Base-by-base conservation (phyloP, 2,797 vertebrate species). In the Peromyscus attwateri region DNA sequence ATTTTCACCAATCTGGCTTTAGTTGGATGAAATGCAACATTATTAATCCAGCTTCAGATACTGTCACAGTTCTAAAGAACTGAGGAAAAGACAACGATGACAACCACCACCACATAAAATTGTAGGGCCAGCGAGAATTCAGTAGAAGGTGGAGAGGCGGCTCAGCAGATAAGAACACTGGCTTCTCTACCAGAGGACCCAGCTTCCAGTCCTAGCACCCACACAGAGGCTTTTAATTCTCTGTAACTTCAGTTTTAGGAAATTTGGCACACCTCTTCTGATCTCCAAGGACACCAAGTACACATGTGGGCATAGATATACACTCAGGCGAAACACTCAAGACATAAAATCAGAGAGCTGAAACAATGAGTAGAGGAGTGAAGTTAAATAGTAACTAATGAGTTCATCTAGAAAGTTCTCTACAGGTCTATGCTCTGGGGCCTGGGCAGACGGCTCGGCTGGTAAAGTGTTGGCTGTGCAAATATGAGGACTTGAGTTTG, bases 11-110 rank as follows among this genome's bases (percentile, higher is more conserved):
- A 23, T 92, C 49, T 40, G 29, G 40, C 89, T 95, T 95, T 66
- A 95, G 9, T 6, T 94, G 25, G 31, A 23, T 93, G 6, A 46
- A 96, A 93, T 62, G 27, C 9, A 94, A 92, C 60, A 92, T 68
- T 96, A 55, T 55, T 84, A 91, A 73, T 77, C 23, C 92, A 95
- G 52, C 49, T 87, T 91, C 68, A 94, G 46, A 73, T 17, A 79
- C 19, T 68, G 29, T 66, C 43, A 85, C 25, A 73, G 90, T 76
- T 66, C 31, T 12, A n/a, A n/a, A 97, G 57, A 46, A 89, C 5
- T 29, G 40, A 76, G 27, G 43, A 77, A 43, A 76, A 79, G 31
- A 34, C 29, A 34, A 70, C 11, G 5, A 4, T 70, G 62, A 68
- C 62, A 34, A 84, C 57, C 82, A 34, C 52, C n/a, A 81, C 49